Evolutionary conservation across 37 sponge, comb jelly and placozoan species (phyloP).

Genomic region (Amphimedon queenslandica): DNA sequence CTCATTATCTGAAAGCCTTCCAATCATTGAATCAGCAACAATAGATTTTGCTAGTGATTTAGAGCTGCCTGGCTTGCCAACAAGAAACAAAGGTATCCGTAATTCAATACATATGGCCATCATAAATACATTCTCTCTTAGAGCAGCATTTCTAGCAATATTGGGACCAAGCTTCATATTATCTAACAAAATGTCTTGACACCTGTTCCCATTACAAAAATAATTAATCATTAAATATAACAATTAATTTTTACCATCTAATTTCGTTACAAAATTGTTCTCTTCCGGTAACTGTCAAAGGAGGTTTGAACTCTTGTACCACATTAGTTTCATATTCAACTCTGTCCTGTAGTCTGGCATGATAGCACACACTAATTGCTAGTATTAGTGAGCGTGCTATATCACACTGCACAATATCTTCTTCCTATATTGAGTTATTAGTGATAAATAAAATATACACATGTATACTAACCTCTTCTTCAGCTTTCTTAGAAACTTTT

Average conservation of each 20-base stretch:
- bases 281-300: conserved; percentile 33
- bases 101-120: conserved; percentile 96
- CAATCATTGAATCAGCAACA: conserved; percentile 80
- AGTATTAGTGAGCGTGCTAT: conserved; percentile 46
- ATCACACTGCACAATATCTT: not conserved
- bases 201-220: no score
- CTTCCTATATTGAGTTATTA: no score
- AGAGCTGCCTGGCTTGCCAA: conserved; percentile 98
- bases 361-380: conserved; percentile 78
- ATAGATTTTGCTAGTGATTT: conserved; percentile 92
- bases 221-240: no score
- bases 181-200: conserved; percentile 53
- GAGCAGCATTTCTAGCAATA: conserved; percentile 90
- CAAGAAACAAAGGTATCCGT: conserved; percentile 95
- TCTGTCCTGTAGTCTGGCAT: conserved; percentile 66
- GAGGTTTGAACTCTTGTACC: conserved; percentile 23
- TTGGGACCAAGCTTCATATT: conserved; percentile 52
- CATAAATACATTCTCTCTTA: conserved; percentile 98
- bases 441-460: not conserved
- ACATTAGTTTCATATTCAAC: conserved; percentile 49
- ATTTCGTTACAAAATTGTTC: conserved; percentile 54
- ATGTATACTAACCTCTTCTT: not conserved
- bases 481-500: not conserved
- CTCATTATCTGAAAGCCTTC: conserved; percentile 24
- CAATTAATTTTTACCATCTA: conserved; percentile 28